Conservation (phyloP, 2,113 vertebrate genomes). For the Cephalopterus ornatus region DNA sequence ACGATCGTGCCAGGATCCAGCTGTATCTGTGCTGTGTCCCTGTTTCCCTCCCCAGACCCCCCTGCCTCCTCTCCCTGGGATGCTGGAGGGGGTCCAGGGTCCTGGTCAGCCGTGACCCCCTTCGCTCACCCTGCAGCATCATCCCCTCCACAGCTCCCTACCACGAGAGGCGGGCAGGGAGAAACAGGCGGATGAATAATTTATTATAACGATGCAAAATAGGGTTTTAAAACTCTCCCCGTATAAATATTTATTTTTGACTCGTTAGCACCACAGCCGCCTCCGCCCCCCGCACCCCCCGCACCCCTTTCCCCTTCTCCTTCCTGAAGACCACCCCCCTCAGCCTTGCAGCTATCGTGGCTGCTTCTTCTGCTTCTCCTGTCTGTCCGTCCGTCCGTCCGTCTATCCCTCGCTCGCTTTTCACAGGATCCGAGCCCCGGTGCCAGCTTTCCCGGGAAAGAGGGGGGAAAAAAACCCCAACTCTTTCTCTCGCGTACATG, state of each 20-base stretch:
- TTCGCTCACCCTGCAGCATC: background rate
- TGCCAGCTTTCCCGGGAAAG: constrained; percentile 58
- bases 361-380: background rate
- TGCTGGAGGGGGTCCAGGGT: background rate
- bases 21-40: background rate
- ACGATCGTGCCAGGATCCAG: rapidly evolving
- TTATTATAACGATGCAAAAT: constrained; percentile 65
- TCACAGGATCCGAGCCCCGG: background rate
- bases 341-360: background rate
- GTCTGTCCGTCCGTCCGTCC: background rate
- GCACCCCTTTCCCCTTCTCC: background rate
- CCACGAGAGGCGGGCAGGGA: background rate
- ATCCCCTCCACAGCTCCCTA: background rate
- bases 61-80: background rate
- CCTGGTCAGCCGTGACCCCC: background rate
- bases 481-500: background rate
- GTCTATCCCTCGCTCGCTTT: background rate
- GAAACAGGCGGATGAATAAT: constrained; percentile 69
- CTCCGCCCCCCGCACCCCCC: background rate
- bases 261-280: constrained; percentile 6
- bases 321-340: background rate
- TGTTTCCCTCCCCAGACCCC: background rate
- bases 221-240: constrained; percentile 59
- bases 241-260: constrained; percentile 73
- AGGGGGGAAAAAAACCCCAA: background rate